phyloP scores from a whole-genome alignment of 2,888 invertebrate genomes.

The Napeogenes inachia region DNA sequence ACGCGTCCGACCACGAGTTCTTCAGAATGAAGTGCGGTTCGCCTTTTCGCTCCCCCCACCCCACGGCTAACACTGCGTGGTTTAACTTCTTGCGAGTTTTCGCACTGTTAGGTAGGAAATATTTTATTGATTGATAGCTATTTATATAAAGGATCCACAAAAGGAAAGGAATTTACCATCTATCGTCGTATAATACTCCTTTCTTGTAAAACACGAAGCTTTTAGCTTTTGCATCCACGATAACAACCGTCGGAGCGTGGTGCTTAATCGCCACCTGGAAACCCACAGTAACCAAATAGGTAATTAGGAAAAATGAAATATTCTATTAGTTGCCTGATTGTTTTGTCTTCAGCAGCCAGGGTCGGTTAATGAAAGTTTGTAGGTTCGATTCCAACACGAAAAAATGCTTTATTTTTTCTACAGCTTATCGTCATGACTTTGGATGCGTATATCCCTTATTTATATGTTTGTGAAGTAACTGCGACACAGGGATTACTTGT shows the following conservation, averaged over 20 bases:
- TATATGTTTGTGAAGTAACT: no score
- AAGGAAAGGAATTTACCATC: slow-evolving; percentile 45
- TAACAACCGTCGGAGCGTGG: slow-evolving; percentile 59
- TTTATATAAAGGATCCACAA: neutral
- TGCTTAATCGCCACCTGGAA: slow-evolving; percentile 53
- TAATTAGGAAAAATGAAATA: neutral
- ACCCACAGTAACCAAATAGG: neutral
- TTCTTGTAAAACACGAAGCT: slow-evolving; percentile 49
- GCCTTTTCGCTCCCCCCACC: slow-evolving; percentile 51
- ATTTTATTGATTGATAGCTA: neutral
- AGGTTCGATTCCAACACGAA: no score
- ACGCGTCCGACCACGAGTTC: slow-evolving; percentile 58
- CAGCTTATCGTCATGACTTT: no score
- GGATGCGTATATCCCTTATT: no score
- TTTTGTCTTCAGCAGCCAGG: no score
- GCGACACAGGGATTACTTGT: no score
- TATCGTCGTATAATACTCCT: slow-evolving; percentile 54
- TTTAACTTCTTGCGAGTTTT: slow-evolving; percentile 38
- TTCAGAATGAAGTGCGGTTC: slow-evolving; percentile 60
- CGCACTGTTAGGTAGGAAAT: slow-evolving; percentile 37
- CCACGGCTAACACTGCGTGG: slow-evolving; percentile 64
- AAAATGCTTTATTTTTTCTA: no score
- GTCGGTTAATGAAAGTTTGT: no score
- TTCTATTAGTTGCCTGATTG: neutral
- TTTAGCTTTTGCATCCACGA: slow-evolving; percentile 47